Base-by-base conservation (phyloP, 2,888 invertebrate genomes). In the Onchidella celtica region DNA sequence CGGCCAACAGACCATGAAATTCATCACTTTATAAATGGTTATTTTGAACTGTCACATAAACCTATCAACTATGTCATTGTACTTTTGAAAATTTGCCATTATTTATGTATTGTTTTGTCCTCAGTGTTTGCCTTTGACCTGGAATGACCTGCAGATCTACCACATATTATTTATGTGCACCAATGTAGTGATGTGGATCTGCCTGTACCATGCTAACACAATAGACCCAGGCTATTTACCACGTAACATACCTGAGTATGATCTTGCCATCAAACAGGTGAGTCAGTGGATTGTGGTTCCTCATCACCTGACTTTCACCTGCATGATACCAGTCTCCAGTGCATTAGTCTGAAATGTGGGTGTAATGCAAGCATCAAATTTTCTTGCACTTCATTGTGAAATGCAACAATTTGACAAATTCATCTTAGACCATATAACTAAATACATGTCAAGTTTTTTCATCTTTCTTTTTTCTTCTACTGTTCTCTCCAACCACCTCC, bases 111-210 rank as follows among this genome's bases (percentile, higher is more conserved):
- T 55, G 11, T 65, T 40, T 68, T 68, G 47, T 84, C 94, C 94
- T 40, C 93, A 97, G 95, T 97, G 97, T 88, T 96, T 98, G 85
- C 97, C 97, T 0, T 95, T 97, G 63, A 98, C 97, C 0, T 98
- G 97, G 97, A 96, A 97, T 91, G 95, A 97, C 9, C 94, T 97
- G 61, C 95, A 89, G 65, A 61, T 86, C 4, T 38, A 89, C 4
- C 97, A 98, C 92, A 97, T 97, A 89, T 96, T 97, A 90, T 98
- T 98, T 93, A 96, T 98, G 85, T 96, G 97, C 90, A 96, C 97
- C 96, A 98, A 98, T 93, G 95, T 95, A 4, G 95, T 97, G 14
- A 98, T 98, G 97, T 98, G 98, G 98, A 94, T 97, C 14, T 97
- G 97, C 89, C 97, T 98, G 96, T 95, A 97, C 79, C 96, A 97